phyloP scores from a whole-genome alignment of 2,888 invertebrate species.

The Petrophora chlorosata region DNA sequence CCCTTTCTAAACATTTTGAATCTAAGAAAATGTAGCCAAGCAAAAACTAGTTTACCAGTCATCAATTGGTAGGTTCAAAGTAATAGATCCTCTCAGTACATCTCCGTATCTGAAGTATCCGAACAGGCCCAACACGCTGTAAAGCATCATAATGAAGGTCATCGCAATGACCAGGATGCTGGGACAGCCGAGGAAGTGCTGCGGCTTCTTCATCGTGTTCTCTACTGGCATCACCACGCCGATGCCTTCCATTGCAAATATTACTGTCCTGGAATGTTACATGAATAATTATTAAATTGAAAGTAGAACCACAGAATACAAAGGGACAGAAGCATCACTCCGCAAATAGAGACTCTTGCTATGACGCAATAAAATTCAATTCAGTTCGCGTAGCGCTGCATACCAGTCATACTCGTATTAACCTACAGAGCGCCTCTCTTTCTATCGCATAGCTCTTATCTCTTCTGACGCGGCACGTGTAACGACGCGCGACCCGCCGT shows the following conservation, averaged over 20 bases:
- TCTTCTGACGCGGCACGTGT: too few species aligned
- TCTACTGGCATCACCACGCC: conserved; percentile 96
- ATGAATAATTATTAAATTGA: too few species aligned
- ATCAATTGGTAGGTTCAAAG: conserved; percentile 90
- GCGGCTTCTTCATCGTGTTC: conserved; percentile 93
- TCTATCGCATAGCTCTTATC: too few species aligned
- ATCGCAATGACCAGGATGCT: conserved; percentile 94
- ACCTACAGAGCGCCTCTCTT: too few species aligned
- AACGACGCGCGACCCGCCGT: too few species aligned
- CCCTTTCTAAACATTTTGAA: too few species aligned
- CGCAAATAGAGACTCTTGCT: too few species aligned
- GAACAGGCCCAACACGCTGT: conserved; percentile 92
- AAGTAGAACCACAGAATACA: too few species aligned
- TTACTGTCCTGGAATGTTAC: conserved; percentile 88
- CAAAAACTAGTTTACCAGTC: conserved; percentile 83
- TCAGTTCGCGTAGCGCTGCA: too few species aligned
- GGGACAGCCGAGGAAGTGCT: conserved; percentile 91
- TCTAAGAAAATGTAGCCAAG: neutral
- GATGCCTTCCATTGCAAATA: conserved; percentile 99
- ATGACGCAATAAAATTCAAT: too few species aligned
- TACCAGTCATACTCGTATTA: too few species aligned
- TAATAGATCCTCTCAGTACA: conserved; percentile 88
- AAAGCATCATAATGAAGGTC: conserved; percentile 90
- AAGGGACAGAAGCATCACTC: too few species aligned
- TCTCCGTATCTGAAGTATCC: conserved; percentile 94